Evolutionary conservation across 2,797 vertebrate species (phyloP), one percentile per base, ranked within the genome.

Genomic region (Nyctibius grandis): DNA sequence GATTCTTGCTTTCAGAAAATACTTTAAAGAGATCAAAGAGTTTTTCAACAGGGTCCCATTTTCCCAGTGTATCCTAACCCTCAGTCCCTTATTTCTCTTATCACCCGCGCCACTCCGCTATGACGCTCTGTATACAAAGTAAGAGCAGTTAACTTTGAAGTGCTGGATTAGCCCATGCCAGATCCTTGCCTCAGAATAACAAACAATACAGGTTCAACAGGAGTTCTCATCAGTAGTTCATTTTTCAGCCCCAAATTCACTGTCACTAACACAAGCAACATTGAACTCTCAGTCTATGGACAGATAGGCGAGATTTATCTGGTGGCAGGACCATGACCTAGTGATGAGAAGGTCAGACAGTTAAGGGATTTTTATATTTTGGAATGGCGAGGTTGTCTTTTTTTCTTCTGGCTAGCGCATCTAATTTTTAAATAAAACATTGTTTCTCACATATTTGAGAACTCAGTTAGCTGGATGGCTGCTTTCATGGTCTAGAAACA

Each of bases 151-250:
- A 97, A 98, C 98, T 99, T 98, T 99, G 98, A 98, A 99, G 98
- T 98, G 97, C 95, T 86, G 98, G 98, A 98, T 99, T 98, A 98
- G 97, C 96, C 97, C 95, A 93, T 98, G 98, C 98, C 98, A 98
- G 97, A 98, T 98, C 98, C 97, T 98, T 98, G 98, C 98, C 98
- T 98, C 98, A 97, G 98, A 99, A 99, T 99, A 99, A 99, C 99
- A 99, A 99, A 98, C 98, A 98, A 96, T 97, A 97, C 97, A 97
- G 98, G 97, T 98, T 98, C 98, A 97, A 98, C 98, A 97, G 97
- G 97, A 98, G 98, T 98, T 99, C 98, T 98, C 98, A 98, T 98
- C 97, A 95, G 98, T 98, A 97, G 98, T 98, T 98, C 97, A 98
- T 98, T 98, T 98, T 98, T 98, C 98, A 98, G 97, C 97, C 97